Conservation (phyloP, 37 sponge, comb jelly and placozoan species). For the Diacarnus erythraeanus region DNA sequence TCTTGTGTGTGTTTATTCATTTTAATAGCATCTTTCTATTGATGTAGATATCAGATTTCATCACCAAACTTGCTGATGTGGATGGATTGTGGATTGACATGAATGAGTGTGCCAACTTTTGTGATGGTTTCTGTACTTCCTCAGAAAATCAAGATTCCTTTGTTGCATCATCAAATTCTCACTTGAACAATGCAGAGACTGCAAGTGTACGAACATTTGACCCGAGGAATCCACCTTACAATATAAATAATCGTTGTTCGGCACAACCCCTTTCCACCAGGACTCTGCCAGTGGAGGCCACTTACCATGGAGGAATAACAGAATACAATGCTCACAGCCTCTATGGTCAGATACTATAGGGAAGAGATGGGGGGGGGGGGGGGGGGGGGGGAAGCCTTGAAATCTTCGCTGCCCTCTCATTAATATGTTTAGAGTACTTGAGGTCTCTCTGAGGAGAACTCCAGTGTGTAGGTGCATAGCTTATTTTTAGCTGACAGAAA, state of each 20-base stretch:
- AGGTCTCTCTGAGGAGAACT: too few relatives aligned
- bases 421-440: too few relatives aligned
- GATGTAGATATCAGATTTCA: constrained; percentile 55
- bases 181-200: too few relatives aligned
- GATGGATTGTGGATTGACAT: constrained; percentile 99
- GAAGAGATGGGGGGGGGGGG: too few relatives aligned
- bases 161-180: neutral
- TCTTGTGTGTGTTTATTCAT: neutral
- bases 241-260: constrained; percentile 64
- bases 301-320: constrained; percentile 59
- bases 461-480: too few relatives aligned
- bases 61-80: constrained; percentile 38
- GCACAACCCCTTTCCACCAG: constrained; percentile 75
- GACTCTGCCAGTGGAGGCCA: constrained; percentile 76
- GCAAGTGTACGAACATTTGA: constrained; percentile 35
- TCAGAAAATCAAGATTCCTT: neutral
- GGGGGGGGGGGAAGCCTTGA: too few relatives aligned
- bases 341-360: constrained; percentile 81
- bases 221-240: constrained; percentile 65
- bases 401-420: too few relatives aligned
- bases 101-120: constrained; percentile 97
- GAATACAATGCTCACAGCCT: constrained; percentile 92
- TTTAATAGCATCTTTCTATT: neutral
- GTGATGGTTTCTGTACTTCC: constrained; percentile 73
- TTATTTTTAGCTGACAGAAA: too few relatives aligned